These are phyloP conservation scores for Plusia festucae DNA, from an alignment of 2,888 invertebrate species.

Conservation along the genomic window DNA sequence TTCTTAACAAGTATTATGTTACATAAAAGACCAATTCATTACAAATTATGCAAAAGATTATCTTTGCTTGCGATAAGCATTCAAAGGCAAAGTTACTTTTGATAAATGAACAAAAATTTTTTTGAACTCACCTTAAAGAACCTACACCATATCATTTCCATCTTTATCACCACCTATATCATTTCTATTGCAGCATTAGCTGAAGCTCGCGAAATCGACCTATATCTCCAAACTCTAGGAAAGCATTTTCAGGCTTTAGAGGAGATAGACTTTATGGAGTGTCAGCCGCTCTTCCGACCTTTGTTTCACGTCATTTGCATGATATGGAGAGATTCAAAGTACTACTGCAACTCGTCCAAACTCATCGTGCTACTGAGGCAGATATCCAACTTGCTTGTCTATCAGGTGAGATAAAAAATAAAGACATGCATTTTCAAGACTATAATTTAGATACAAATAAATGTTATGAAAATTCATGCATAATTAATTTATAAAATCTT, in stretches of 20 bases:
- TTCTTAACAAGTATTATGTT: no score
- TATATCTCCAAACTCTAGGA: constrained; percentile 95
- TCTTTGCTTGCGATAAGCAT: no score
- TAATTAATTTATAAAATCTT: no score
- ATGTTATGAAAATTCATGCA: no score
- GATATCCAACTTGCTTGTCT: constrained; percentile 96
- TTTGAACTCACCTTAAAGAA: background rate
- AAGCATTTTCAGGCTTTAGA: constrained; percentile 94
- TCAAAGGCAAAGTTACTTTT: no score
- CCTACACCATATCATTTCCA: no score
- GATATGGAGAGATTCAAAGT: constrained; percentile 96
- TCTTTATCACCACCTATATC: no score
- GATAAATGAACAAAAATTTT: no score
- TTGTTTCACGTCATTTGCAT: constrained; percentile 96
- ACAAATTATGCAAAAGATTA: no score
- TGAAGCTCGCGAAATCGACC: constrained; percentile 97
- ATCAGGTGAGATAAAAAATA: constrained; percentile 90
- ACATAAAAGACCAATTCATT: no score
- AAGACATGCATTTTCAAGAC: background rate
- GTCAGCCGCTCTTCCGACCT: constrained; percentile 93
- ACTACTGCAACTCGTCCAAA: constrained; percentile 96
- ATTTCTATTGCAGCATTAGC: constrained; percentile 91
- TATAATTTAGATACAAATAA: no score
- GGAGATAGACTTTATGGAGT: constrained; percentile 96
- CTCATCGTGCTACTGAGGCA: constrained; percentile 96